phyloP scores from a whole-genome alignment of 1,140 invertebrate species.

The Streblospio benedicti region DNA sequence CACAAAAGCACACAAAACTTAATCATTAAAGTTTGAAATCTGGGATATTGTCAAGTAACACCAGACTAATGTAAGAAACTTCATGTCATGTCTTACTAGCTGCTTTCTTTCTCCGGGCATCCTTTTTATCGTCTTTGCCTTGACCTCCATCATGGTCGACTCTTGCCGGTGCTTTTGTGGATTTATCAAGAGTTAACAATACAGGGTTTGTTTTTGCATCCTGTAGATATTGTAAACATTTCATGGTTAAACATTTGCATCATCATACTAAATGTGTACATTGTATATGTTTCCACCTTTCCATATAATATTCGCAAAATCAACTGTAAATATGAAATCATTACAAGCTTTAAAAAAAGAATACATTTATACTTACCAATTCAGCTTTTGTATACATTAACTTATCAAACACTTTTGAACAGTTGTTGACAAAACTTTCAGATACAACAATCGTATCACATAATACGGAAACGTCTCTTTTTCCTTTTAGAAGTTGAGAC shows the following conservation, averaged over 20 bases:
- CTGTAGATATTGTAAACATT: constrained; percentile 24
- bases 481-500: constrained; percentile 54
- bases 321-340: too few relatives aligned
- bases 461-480: constrained; percentile 43
- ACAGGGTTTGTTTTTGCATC: constrained; percentile 33
- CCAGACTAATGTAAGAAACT: neutral
- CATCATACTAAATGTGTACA: too few relatives aligned
- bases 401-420: constrained; percentile 60
- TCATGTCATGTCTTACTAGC: constrained; percentile 39
- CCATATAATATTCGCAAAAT: too few relatives aligned
- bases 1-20: neutral
- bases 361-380: constrained; percentile 39
- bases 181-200: constrained; percentile 23
- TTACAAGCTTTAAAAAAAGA: too few relatives aligned
- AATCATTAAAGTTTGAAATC: neutral
- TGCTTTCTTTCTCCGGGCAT: constrained; percentile 81
- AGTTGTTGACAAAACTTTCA: constrained; percentile 59
- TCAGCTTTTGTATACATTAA: constrained; percentile 66
- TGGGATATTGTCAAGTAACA: neutral
- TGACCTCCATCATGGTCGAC: constrained; percentile 47
- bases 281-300: too few relatives aligned
- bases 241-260: too few relatives aligned
- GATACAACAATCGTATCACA: constrained; percentile 52
- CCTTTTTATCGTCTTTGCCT: constrained; percentile 65
- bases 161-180: constrained; percentile 33